These are phyloP conservation scores for Pachypanchax playfairii DNA, from an alignment of 2,113 vertebrate genomes.

Conservation along the genomic window DNA sequence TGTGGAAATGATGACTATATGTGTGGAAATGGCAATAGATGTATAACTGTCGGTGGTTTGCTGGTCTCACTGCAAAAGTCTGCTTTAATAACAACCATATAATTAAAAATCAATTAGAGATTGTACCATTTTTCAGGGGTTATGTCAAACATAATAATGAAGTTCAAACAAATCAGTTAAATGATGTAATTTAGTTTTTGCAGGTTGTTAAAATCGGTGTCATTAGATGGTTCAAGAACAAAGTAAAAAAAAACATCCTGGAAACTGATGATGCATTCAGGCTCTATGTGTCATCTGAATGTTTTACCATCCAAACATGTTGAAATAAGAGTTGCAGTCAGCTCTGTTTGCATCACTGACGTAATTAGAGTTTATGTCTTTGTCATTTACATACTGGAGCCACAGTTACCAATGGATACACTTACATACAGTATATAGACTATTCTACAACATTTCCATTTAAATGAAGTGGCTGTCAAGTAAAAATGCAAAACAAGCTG, in stretches of 20 bases:
- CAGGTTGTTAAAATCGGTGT: too few species aligned
- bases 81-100: not conserved
- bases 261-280: not conserved
- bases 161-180: too few species aligned
- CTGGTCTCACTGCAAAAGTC: not conserved
- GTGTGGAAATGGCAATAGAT: conserved; percentile 6
- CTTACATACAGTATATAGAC: not conserved
- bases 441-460: not conserved
- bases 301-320: conserved; percentile 39
- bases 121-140: too few species aligned
- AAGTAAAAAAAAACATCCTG: not conserved
- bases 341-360: not conserved
- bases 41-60: not conserved
- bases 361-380: conserved; percentile 10
- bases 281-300: conserved; percentile 36
- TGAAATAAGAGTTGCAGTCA: conserved; percentile 8
- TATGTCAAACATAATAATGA: too few species aligned
- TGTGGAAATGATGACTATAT: conserved; percentile 5
- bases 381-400: too few species aligned
- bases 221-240: too few species aligned
- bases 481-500: not conserved
- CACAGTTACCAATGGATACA: not conserved
- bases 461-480: not conserved
- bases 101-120: too few species aligned
- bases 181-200: too few species aligned